phyloP scores from a whole-genome alignment of 2,113 vertebrate genomes.

The Dicrurus megarhynchus region DNA sequence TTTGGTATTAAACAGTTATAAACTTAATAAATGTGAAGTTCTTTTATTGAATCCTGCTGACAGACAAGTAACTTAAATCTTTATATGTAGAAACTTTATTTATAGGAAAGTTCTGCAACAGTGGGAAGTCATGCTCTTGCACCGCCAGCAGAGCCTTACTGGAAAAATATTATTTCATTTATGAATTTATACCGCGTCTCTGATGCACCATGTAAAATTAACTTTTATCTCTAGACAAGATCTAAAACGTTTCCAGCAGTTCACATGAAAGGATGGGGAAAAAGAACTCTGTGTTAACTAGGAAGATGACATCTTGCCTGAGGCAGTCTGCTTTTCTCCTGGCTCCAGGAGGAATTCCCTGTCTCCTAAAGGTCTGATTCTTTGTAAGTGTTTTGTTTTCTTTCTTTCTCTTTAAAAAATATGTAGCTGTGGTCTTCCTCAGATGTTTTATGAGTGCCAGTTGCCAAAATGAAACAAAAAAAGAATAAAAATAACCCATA shows the following conservation, averaged over 20 bases:
- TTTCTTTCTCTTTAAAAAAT: neutral
- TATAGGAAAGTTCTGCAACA: neutral
- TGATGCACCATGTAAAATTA: conserved; percentile 54
- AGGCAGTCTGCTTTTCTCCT: conserved; percentile 32
- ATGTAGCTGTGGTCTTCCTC: neutral
- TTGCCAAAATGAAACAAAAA: conserved; percentile 22
- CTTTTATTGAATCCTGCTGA: conserved; percentile 13
- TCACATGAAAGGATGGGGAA: conserved; percentile 48
- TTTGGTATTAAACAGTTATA: neutral
- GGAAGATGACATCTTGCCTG: conserved; percentile 47
- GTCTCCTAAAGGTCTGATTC: conserved; percentile 31
- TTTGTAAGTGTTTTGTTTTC: neutral
- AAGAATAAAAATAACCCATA: neutral
- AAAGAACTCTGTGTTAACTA: conserved; percentile 53
- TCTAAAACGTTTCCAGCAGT: conserved; percentile 47
- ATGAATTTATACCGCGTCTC: neutral
- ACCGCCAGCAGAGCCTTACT: neutral
- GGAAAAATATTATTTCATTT: conserved; percentile 7
- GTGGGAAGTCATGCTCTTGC: neutral
- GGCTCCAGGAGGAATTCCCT: conserved; percentile 11
- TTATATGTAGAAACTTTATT: neutral
- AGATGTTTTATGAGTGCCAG: neutral
- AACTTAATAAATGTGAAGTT: neutral
- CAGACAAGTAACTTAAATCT: neutral
- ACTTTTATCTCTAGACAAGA: conserved; percentile 55